Evolutionary conservation across 2,797 vertebrate genomes (phyloP).

Genomic region (Sebastolobus alascanus): DNA sequence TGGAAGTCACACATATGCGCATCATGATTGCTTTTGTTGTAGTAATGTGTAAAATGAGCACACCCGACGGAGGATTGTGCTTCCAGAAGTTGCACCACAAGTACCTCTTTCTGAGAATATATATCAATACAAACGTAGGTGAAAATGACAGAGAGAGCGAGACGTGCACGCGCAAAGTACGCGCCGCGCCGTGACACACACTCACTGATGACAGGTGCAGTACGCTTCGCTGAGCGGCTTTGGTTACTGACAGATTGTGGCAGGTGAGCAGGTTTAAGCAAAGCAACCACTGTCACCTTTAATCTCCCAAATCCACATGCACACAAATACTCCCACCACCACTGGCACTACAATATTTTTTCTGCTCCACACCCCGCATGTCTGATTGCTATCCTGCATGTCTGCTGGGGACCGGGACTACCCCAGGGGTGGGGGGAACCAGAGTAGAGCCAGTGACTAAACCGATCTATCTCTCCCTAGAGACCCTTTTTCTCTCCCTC

Average conservation of each 20-base stretch:
- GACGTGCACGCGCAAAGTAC: constrained; percentile 36
- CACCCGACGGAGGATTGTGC: not conserved
- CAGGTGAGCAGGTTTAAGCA: constrained; percentile 81
- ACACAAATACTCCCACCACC: constrained; percentile 17
- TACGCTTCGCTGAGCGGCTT: constrained; percentile 73
- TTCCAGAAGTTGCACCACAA: constrained; percentile 5
- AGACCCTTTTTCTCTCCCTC: constrained; percentile 43
- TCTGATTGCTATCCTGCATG: constrained; percentile 76
- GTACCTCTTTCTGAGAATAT: constrained; percentile 30
- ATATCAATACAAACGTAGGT: constrained; percentile 52
- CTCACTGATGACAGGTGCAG: constrained; percentile 75
- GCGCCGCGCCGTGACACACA: constrained; percentile 28
- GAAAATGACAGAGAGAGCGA: constrained; percentile 44
- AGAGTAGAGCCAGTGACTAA: constrained; percentile 47
- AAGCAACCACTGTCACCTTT: constrained; percentile 82
- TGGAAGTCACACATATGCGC: constrained; percentile 30
- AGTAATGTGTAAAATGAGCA: constrained; percentile 10
- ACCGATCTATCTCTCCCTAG: constrained; percentile 55
- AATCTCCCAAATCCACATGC: constrained; percentile 73
- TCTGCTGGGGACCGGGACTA: constrained; percentile 61
- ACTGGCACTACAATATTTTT: constrained; percentile 49
- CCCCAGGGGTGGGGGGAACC: constrained; percentile 42
- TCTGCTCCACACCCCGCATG: constrained; percentile 57
- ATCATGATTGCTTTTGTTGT: constrained; percentile 2
- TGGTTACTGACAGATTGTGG: constrained; percentile 82